Conservation (phyloP, 1,140 invertebrate genomes). For the Lasaia peninsularis region DNA sequence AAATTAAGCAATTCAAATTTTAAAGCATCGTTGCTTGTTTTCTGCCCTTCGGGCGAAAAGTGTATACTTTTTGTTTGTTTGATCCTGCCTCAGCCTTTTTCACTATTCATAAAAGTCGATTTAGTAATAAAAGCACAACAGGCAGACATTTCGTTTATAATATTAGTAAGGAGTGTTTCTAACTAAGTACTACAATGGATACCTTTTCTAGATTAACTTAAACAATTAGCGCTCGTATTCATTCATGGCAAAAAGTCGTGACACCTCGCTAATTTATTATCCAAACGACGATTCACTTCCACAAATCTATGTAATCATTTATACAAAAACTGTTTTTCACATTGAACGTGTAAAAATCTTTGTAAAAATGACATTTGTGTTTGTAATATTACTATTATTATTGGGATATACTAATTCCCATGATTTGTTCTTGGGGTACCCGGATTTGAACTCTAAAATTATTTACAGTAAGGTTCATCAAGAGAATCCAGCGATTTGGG, state of each 20-base stretch:
- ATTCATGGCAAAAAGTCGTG: slow-evolving; percentile 16
- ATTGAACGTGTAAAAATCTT: slow-evolving; percentile 9
- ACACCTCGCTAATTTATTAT: slow-evolving; percentile 11
- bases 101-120: too few species aligned
- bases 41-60: too few species aligned
- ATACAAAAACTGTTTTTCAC: not conserved
- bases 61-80: too few species aligned
- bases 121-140: not conserved
- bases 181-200: not conserved
- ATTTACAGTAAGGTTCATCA: slow-evolving; percentile 59
- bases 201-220: slow-evolving; percentile 9
- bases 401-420: slow-evolving; percentile 7
- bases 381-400: slow-evolving; percentile 18
- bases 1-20: too few species aligned
- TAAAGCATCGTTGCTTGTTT: too few species aligned
- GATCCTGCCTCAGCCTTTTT: too few species aligned
- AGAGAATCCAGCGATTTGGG: slow-evolving; percentile 62
- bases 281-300: slow-evolving; percentile 6
- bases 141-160: slow-evolving; percentile 5
- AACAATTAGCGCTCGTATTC: slow-evolving; percentile 10
- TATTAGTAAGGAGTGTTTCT: not conserved
- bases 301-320: not conserved
- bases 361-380: too few species aligned
- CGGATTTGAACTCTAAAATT: slow-evolving; percentile 44
- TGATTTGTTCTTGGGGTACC: slow-evolving; percentile 52